Evolutionary conservation across 2,797 vertebrate genomes (phyloP).

Genomic region (Phalanger gymnotis): DNA sequence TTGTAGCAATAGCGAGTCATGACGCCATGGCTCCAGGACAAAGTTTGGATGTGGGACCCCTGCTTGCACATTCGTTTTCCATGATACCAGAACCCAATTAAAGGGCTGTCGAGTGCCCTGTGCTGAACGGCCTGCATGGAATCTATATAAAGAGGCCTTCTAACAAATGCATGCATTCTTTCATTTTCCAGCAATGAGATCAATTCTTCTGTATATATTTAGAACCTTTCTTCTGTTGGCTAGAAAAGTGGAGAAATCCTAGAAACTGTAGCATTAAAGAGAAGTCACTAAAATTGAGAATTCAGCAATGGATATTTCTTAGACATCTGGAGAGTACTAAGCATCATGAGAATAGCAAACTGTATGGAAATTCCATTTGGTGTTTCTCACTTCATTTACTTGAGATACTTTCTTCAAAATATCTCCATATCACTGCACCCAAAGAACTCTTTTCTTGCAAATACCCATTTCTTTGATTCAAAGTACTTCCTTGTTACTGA

Average conservation of each 20-base stretch:
- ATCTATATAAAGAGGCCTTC: not conserved
- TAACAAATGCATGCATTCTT: not conserved
- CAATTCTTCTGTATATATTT: not conserved
- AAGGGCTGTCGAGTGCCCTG: not conserved
- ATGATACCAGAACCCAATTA: not conserved
- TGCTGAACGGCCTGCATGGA: not conserved
- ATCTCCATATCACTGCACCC: conserved; percentile 1
- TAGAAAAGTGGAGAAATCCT: conserved; percentile 9
- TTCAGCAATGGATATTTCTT: not conserved
- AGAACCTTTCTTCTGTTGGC: not conserved
- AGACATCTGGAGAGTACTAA: not conserved
- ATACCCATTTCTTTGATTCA: conserved; percentile 30
- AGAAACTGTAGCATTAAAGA: conserved; percentile 9
- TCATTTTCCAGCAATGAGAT: not conserved
- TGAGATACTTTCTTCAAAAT: conserved; percentile 45
- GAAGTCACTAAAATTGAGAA: conserved; percentile 16
- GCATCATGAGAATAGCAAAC: not conserved
- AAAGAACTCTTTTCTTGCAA: conserved; percentile 41
- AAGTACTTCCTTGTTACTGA: conserved; percentile 18
- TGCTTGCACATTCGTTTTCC: not conserved
- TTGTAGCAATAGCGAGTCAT: not conserved
- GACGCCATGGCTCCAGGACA: not conserved
- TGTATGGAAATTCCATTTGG: not conserved
- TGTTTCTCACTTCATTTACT: conserved; percentile 36
- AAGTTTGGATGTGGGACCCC: not conserved